A percentile compares a stretch with the other conserved stretches of the same genome.
Evolutionary conservation across 2,797 vertebrate genomes (phyloP).

Genomic region (Pangasius sanitwongsei): DNA sequence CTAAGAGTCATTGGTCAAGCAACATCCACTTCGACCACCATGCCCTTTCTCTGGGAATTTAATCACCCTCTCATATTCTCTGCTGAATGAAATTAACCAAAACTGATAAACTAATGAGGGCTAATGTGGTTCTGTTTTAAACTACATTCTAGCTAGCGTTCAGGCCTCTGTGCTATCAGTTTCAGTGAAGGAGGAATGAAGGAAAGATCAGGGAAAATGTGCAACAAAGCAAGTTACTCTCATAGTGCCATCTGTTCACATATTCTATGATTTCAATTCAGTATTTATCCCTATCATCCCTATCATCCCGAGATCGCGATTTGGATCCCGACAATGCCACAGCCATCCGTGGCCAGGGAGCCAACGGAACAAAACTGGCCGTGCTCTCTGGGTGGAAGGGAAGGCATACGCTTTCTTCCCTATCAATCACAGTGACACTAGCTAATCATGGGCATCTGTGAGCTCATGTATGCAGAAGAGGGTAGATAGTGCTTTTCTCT

Average conservation of each 20-base stretch:
- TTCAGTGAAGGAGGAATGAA: not conserved
- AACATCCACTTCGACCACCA: not conserved
- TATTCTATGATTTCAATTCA: not conserved
- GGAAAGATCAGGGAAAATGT: not conserved
- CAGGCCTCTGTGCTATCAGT: not conserved
- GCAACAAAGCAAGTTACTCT: not conserved
- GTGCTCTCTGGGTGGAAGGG: not conserved
- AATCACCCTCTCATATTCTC: not conserved
- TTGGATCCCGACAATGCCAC: not conserved
- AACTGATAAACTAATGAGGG: constrained; percentile 11
- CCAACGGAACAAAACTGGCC: not conserved
- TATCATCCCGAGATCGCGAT: not conserved
- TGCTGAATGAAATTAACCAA: constrained; percentile 19
- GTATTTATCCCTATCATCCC: not conserved
- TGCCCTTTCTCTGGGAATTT: constrained; percentile 6
- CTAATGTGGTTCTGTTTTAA: not conserved
- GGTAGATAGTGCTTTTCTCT: not conserved
- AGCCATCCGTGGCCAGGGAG: not conserved
- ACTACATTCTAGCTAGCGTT: not conserved
- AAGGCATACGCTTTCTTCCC: not conserved
- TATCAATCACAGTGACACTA: not conserved
- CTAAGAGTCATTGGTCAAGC: not conserved
- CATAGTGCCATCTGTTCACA: not conserved
- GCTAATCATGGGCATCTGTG: not conserved
- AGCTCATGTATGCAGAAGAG: not conserved